Evolutionary conservation across 2,888 invertebrate genomes (phyloP).

Genomic region (Polyommatus iphigenia): DNA sequence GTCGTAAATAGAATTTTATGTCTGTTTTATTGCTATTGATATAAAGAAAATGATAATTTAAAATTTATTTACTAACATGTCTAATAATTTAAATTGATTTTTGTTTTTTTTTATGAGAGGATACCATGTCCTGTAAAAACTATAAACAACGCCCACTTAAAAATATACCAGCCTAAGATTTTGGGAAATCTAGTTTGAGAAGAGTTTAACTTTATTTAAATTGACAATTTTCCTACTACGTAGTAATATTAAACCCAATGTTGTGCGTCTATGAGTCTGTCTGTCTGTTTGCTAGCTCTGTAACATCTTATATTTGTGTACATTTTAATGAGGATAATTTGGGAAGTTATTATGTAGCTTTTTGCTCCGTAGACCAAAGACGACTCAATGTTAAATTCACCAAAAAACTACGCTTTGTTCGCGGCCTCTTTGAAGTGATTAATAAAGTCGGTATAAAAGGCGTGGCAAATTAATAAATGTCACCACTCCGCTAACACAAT

Average conservation of each 20-base stretch:
- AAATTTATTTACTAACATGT: constrained; percentile 2
- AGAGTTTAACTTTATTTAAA: background rate
- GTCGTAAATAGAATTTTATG: constrained; percentile 13
- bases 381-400: constrained; percentile 1
- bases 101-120: background rate
- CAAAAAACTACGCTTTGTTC: constrained; percentile 8
- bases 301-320: too few species aligned
- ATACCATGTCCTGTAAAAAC: background rate
- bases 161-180: background rate
- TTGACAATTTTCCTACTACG: too few species aligned
- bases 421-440: constrained; percentile 7
- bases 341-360: constrained; percentile 13
- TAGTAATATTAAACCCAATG: too few species aligned
- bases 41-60: background rate
- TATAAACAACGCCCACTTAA: background rate
- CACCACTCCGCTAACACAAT: background rate
- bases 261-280: too few species aligned
- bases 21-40: constrained; percentile 11
- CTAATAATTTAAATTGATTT: background rate
- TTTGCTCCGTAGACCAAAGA: background rate
- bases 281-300: too few species aligned
- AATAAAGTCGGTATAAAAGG: background rate
- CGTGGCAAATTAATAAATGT: constrained; percentile 28
- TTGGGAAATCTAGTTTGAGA: background rate
- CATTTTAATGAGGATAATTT: background rate